Conservation (phyloP, 2,113 vertebrate species). For the Calcarius ornatus region DNA sequence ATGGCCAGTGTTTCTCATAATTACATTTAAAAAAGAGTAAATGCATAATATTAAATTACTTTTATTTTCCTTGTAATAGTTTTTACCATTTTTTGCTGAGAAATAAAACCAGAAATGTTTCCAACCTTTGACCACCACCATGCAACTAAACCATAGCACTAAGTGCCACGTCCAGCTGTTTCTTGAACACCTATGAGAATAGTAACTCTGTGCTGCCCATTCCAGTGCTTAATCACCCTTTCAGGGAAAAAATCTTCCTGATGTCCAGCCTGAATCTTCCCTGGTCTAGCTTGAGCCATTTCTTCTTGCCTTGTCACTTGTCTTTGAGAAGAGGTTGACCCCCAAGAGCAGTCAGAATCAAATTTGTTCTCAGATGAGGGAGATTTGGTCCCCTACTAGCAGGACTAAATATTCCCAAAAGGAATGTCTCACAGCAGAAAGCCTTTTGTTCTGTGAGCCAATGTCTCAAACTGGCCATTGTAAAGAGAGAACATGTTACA, state of each 20-base stretch:
- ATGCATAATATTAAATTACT: not conserved
- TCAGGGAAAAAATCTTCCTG: not conserved
- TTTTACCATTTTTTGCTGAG: not conserved
- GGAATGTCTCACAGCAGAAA: not conserved
- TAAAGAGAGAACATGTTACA: not conserved
- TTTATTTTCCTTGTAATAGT: not conserved
- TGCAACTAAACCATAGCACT: not conserved
- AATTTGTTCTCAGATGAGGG: not conserved
- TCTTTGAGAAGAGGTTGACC: accelerated
- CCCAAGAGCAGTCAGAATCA: not conserved
- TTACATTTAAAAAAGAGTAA: not conserved
- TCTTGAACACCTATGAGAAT: not conserved
- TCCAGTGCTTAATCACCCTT: not conserved
- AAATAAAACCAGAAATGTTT: not conserved
- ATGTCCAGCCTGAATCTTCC: not conserved
- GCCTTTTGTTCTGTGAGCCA: not conserved
- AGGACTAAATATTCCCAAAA: not conserved
- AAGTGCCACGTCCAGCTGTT: accelerated
- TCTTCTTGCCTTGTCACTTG: not conserved
- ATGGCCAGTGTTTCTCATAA: not conserved
- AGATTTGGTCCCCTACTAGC: not conserved
- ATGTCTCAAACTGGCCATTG: not conserved
- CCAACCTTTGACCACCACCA: not conserved
- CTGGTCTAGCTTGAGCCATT: not conserved
- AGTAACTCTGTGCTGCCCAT: not conserved